A percentile compares a stretch with the other conserved stretches of the same genome.
Conservation (phyloP, 92 coral and sea anemone genomes). For the Palythoa grandiflora region DNA sequence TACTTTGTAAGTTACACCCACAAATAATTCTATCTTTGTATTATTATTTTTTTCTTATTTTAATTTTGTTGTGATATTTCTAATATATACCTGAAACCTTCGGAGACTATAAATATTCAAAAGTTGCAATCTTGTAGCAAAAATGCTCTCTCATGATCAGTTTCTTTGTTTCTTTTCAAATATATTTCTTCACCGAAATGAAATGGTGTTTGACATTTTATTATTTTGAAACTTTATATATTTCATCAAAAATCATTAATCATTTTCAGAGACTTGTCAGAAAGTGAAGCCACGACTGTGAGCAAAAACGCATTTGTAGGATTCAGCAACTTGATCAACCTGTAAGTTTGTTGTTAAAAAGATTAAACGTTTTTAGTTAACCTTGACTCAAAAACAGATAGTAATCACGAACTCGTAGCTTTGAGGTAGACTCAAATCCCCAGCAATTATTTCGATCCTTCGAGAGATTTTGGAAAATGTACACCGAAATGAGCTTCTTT, state of each 20-base stretch:
- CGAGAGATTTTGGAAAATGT: too few relatives aligned
- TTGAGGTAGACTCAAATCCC: background rate
- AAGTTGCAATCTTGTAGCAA: too few relatives aligned
- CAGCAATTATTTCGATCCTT: too few relatives aligned
- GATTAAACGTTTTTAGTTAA: background rate
- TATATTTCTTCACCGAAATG: too few relatives aligned
- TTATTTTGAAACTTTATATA: too few relatives aligned
- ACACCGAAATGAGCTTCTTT: too few relatives aligned
- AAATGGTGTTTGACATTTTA: too few relatives aligned
- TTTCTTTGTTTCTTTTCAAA: too few relatives aligned
- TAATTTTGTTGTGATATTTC: background rate
- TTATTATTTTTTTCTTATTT: background rate
- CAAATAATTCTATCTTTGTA: background rate
- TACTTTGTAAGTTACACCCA: background rate
- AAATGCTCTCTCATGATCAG: too few relatives aligned
- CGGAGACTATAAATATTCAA: too few relatives aligned
- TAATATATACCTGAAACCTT: background rate
- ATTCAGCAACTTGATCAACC: conserved; percentile 5
- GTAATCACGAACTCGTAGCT: background rate
- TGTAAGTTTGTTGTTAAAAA: conserved; percentile 9
- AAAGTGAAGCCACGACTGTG: conserved; percentile 32
- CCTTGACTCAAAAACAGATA: background rate
- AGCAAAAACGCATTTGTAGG: conserved; percentile 22
- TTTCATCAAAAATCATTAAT: background rate
- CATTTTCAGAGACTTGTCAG: conserved; percentile 16